Conservation (phyloP, 64 coral and sea anemone genomes). For the Actinia tenebrosa region DNA sequence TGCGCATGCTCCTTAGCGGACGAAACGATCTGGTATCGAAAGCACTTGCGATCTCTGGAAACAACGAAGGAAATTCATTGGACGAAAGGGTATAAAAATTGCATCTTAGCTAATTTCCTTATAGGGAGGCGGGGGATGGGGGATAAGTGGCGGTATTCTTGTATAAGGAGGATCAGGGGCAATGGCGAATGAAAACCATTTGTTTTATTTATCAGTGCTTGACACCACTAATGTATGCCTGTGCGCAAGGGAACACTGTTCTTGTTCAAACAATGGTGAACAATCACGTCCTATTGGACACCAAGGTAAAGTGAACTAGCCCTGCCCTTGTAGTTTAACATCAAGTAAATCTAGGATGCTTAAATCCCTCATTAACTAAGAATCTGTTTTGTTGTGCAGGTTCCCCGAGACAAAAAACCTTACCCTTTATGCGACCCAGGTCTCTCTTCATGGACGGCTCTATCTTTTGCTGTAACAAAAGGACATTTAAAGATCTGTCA, state of each 20-base stretch:
- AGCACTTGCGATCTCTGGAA: slow-evolving; percentile 50
- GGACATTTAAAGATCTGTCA: slow-evolving; percentile 63
- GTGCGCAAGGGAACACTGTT: slow-evolving; percentile 50
- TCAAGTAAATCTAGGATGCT: neutral
- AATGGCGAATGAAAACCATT: neutral
- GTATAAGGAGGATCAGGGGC: neutral
- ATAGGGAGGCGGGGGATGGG: too few species aligned
- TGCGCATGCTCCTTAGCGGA: slow-evolving; percentile 85
- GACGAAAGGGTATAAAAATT: slow-evolving; percentile 38
- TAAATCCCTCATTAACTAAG: neutral
- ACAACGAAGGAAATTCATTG: slow-evolving; percentile 63
- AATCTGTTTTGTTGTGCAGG: slow-evolving; percentile 25
- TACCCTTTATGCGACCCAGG: slow-evolving; percentile 45
- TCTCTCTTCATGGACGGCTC: slow-evolving; percentile 58
- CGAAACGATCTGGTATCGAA: slow-evolving; percentile 48
- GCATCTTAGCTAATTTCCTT: too few species aligned
- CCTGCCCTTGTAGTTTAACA: neutral
- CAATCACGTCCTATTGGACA: slow-evolving; percentile 56
- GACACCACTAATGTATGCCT: slow-evolving; percentile 86
- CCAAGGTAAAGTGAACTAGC: slow-evolving; percentile 33
- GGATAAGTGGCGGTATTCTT: too few species aligned
- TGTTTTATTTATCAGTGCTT: slow-evolving; percentile 38
- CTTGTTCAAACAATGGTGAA: slow-evolving; percentile 58
- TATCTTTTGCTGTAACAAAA: slow-evolving; percentile 67
- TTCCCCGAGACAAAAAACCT: slow-evolving; percentile 33